Conservation (phyloP, 2,113 vertebrate species). For the mouse (Mus musculus) region DNA sequence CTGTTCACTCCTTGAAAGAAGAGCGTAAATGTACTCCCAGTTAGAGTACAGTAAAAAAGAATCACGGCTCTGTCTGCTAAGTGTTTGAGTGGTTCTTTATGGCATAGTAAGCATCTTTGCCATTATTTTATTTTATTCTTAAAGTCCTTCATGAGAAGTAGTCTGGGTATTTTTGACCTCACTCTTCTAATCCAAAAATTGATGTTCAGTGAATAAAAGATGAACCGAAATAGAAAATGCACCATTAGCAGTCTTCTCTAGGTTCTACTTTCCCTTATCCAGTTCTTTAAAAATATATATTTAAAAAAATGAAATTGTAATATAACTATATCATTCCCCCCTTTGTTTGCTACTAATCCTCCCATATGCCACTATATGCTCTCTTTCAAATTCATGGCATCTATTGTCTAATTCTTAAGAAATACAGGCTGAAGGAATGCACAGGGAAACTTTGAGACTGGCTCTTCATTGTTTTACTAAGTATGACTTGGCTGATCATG, state of each 20-base stretch:
- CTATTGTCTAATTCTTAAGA: background rate
- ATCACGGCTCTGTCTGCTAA: background rate
- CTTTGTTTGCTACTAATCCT: no score
- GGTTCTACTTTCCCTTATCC: background rate
- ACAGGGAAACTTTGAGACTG: background rate
- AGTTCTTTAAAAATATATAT: constrained; percentile 23
- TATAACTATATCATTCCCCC: background rate
- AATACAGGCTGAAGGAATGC: constrained; percentile 6
- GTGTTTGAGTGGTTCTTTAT: constrained; percentile 63
- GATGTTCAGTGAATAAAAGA: background rate
- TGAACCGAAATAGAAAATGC: background rate
- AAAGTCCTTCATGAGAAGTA: background rate
- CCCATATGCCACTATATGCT: background rate
- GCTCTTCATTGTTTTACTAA: background rate
- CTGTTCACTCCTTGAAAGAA: constrained; percentile 62
- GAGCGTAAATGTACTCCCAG: constrained; percentile 53
- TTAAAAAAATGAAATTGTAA: background rate
- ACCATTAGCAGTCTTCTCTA: background rate
- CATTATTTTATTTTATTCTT: constrained; percentile 53
- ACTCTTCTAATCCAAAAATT: background rate
- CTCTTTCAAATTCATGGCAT: background rate
- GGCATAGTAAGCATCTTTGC: background rate
- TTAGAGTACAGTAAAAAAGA: constrained; percentile 55
- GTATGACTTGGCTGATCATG: background rate
- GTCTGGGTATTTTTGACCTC: background rate